Base-by-base conservation (phyloP, 2,797 vertebrate species). In the Triplophysa bombifrons region DNA sequence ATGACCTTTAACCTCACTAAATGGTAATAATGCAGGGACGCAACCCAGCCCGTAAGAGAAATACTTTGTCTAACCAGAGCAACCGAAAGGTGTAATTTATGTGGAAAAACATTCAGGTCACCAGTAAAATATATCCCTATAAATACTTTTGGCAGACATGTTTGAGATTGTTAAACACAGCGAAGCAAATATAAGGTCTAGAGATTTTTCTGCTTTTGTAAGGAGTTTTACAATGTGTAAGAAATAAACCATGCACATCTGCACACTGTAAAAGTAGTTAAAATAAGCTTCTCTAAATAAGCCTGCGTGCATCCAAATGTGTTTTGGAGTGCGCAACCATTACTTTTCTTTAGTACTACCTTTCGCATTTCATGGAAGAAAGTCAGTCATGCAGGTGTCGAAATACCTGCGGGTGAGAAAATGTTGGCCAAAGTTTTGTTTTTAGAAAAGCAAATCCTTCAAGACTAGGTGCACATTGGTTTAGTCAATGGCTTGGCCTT, bases 1-100 rank as follows among this genome's bases (percentile, higher is more conserved):
- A 61, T 63, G 80, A 81, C 77, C 75, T 77, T 48, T 81, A 75
- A 51, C 78, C 71, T 41, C 69, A 44, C 22, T 25, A 11, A n/a
- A 74, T 80, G 34, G 56, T 65, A 80, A 67, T 58, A 79, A 51
- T 44, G 27, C 48, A 61, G 51, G 67, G 27, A 69, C 63, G 41
- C 58, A 78, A 78, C 64, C 76, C 74, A 58, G 38, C 19, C 16
- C 20, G 20, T 72, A 16, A 61, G 6, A 78, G 22, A 72, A 78
- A 78, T 61, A 7, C 58, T 71, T 50, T 46, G 51, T 38, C 25
- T 22, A 66, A 65, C 48, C 12, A 72, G 12, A 17, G 30, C n/a
- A 41, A 63, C 61, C 50, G 25, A 66, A 58, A 46, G 14, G 34
- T 44, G 11, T 72, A 65, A 56, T 79, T 72, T 72, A 56, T 66